Percentiles rank a stretch among this genome's conserved stretches.
Evolutionary conservation across 2,888 invertebrate species (phyloP).

Genomic region (Macrophya alboannulata): DNA sequence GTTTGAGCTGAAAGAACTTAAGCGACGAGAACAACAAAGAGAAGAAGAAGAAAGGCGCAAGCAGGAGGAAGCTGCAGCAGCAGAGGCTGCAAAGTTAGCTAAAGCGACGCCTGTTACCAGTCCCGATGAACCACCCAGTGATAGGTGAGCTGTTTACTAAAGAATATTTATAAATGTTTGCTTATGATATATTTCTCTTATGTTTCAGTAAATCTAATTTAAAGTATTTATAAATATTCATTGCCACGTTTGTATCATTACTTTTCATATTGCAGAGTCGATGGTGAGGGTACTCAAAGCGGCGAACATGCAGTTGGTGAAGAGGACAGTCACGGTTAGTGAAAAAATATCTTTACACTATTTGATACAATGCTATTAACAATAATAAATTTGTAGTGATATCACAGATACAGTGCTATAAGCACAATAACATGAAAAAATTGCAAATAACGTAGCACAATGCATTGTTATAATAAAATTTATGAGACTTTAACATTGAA

Average conservation of each 20-base stretch:
- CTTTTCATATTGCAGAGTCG: conserved; percentile 69
- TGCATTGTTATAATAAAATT: conserved; percentile 44
- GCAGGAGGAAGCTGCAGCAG: conserved; percentile 90
- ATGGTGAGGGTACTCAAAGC: conserved; percentile 75
- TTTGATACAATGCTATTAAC: conserved; percentile 42
- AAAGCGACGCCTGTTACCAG: conserved; percentile 79
- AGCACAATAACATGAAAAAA: conserved; percentile 17
- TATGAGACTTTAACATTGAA: conserved; percentile 2
- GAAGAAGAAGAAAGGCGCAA: conserved; percentile 85
- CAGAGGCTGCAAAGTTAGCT: conserved; percentile 87
- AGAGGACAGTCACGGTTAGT: conserved; percentile 78
- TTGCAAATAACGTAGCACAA: conserved; percentile 28
- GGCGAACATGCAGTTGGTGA: conserved; percentile 73
- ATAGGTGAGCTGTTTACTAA: conserved; percentile 72
- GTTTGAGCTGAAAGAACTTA: conserved; percentile 98
- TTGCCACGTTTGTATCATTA: not conserved
- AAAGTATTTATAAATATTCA: not conserved
- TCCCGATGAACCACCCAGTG: conserved; percentile 78
- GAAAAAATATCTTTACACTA: conserved; percentile 56
- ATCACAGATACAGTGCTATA: conserved; percentile 30
- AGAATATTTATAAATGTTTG: conserved; percentile 18
- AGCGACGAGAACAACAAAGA: conserved; percentile 89
- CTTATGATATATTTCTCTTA: not conserved
- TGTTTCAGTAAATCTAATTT: not conserved
- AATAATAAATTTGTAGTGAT: not conserved